Base-by-base conservation (phyloP, 2,888 invertebrate genomes). In the Deilephila elpenor region DNA sequence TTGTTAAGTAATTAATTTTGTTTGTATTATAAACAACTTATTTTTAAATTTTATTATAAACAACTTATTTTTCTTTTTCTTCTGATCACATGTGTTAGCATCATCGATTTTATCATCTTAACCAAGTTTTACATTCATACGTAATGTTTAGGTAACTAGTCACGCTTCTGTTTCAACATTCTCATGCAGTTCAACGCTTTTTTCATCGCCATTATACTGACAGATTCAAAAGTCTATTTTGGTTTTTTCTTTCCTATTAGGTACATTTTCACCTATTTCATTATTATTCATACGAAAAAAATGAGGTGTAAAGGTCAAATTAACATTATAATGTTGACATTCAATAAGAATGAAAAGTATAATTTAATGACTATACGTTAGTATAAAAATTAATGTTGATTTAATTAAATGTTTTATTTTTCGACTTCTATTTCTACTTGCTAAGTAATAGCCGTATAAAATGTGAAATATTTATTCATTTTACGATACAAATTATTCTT, bases 121-220 rank as follows among this genome's bases (percentile, higher is more conserved):
- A 37, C 37, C 3, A 62, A 37, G 7, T 20, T 64, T 44, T 37
- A 37, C 11, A 14, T 32, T 32, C 32, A 17, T 14, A 67, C 44
- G 67, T 25, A 51, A 67, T 14, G 3, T 25, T 67, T 67, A 67
- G 17, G 17, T 29, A 51, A 64, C 44, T 4, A 20, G 44, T 44
- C 44, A 44, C 1, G 64, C 64, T 64, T 20, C 37, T 64, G 37
- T 20, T 44, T 20, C 20, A 11, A 19, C 32, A 32, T 64, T 64
- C 44, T 64, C 11, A 44, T 61, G 14, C 37, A 64, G 64, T 67
- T 67, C 67, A 14, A 67, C 6, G 67, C 67, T 67, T 67, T 51
- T 44, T 51, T 20, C 44, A 51, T 25, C 67, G 25, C 25, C 51
- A 67, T 44, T 67, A n/a, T 44, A 64, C 29, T 51, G 17, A 29